These are phyloP conservation scores for Propsilocerus akamusi DNA, from an alignment of 1,140 invertebrate species.

Conservation along the genomic window DNA sequence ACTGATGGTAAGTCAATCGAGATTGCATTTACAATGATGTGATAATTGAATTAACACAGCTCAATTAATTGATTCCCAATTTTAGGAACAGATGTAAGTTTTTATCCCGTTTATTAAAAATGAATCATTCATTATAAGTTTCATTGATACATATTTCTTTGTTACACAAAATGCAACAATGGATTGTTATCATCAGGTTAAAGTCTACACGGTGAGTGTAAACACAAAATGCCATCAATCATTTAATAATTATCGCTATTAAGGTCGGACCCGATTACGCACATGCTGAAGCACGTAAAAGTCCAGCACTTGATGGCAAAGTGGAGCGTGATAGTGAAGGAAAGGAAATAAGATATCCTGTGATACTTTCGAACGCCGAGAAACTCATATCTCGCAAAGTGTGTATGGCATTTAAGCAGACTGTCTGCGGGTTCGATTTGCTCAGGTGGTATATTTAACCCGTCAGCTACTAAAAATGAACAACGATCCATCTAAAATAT, in stretches of 20 bases:
- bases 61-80: background rate
- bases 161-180: slow-evolving; percentile 3
- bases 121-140: too few species aligned
- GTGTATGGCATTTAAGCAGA: slow-evolving; percentile 96
- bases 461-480: too few species aligned
- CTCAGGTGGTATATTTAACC: slow-evolving; percentile 39
- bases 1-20: slow-evolving; percentile 67
- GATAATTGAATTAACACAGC: background rate
- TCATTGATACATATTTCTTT: too few species aligned
- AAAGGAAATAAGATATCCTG: slow-evolving; percentile 96
- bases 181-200: background rate
- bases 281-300: slow-evolving; percentile 97
- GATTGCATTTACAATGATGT: background rate
- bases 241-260: background rate
- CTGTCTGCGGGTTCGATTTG: slow-evolving; percentile 98
- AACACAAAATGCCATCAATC: background rate
- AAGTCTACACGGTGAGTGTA: background rate
- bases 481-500: background rate
- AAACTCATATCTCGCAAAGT: slow-evolving; percentile 99
- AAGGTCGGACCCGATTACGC: slow-evolving; percentile 97
- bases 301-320: slow-evolving; percentile 93
- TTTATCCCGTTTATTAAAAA: slow-evolving; percentile 39
- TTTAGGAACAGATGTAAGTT: slow-evolving; percentile 38
- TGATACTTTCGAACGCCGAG: slow-evolving; percentile 92
- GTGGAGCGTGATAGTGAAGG: slow-evolving; percentile 96